Evolutionary conservation across 2,888 invertebrate genomes (phyloP).

Genomic region (Pelosia muscerda): DNA sequence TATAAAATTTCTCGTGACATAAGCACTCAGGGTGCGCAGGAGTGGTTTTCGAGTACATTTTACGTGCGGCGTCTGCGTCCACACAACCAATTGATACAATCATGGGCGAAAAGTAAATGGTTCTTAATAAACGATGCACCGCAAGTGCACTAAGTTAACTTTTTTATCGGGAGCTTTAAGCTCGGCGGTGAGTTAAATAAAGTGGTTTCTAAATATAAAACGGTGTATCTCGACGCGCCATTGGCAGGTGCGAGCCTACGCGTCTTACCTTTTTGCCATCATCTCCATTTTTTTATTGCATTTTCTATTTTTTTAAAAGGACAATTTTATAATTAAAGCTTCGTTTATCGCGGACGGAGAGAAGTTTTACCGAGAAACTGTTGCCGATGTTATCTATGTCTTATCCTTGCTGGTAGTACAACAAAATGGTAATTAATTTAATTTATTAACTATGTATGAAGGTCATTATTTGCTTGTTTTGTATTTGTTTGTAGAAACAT

Average conservation of each 20-base stretch:
- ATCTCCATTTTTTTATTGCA: slow-evolving; percentile 66
- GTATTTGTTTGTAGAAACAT: background rate
- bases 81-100: slow-evolving; percentile 79
- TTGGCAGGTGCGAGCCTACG: slow-evolving; percentile 84
- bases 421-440: slow-evolving; percentile 66
- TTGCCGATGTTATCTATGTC: slow-evolving; percentile 68
- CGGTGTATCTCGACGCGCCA: slow-evolving; percentile 82
- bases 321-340: slow-evolving; percentile 84
- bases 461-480: slow-evolving; percentile 35
- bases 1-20: slow-evolving; percentile 28
- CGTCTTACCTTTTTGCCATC: slow-evolving; percentile 73
- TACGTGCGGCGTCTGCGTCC: slow-evolving; percentile 56
- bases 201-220: slow-evolving; percentile 86
- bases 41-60: slow-evolving; percentile 55
- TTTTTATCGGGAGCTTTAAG: slow-evolving; percentile 82
- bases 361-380: slow-evolving; percentile 72
- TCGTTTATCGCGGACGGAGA: slow-evolving; percentile 68
- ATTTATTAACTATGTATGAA: slow-evolving; percentile 49
- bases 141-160: slow-evolving; percentile 76
- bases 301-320: slow-evolving; percentile 72
- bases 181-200: slow-evolving; percentile 83
- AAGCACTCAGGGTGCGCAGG: slow-evolving; percentile 9
- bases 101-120: slow-evolving; percentile 81
- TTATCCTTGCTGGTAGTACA: slow-evolving; percentile 62
- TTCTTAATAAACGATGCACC: slow-evolving; percentile 80